Base-by-base conservation (phyloP, 2,888 invertebrate species). In the Synanthedon andrenaeformis region DNA sequence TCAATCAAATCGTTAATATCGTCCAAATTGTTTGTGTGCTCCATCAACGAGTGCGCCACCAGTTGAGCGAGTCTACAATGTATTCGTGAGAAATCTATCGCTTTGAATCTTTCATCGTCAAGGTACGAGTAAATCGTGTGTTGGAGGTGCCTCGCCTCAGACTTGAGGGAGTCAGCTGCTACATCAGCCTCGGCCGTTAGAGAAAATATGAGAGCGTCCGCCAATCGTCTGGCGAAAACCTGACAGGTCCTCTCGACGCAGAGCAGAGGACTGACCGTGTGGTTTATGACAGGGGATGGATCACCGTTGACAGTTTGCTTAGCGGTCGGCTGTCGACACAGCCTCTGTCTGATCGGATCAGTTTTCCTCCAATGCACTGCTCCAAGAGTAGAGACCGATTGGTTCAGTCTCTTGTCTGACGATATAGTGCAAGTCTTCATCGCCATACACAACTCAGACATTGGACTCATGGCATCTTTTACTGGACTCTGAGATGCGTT, bases 161-260 rank as follows among this genome's bases (percentile, higher is more conserved):
- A 88, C 65, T 91, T 90, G n/a, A 93, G 72, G 0, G 89, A 86
- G 56, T 90, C 86, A 0, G 86, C 89, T 0, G 90, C 90, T 0
- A 90, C 82, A 57, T 90, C 89, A 0, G 88, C 79, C 59, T 90
- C 88, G 14, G 89, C 89, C 41, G 87, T 83, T 10, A 90, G 69
- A 0, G 90, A 90, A 62, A 90, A 89, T 3, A 88, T 77, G 50
- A 93, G 76, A 0, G 91, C 90, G 55, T 91, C 90, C 0, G 91
- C 89, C 68, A 93, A 90, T 51, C 93, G 84, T 64, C 91, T 92
- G 0, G 93, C 92, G 69, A 92, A 93, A 0, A 93, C 92, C 63
- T 86, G 87, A 41, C 87, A 86, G 0, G 87, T 85, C 0, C 86
- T 55, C 53, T 87, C 87, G 49, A 87, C 87, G 56, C 87, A 86